Conservation (phyloP, 2,888 invertebrate genomes). For the Ornithoptera priamus region DNA sequence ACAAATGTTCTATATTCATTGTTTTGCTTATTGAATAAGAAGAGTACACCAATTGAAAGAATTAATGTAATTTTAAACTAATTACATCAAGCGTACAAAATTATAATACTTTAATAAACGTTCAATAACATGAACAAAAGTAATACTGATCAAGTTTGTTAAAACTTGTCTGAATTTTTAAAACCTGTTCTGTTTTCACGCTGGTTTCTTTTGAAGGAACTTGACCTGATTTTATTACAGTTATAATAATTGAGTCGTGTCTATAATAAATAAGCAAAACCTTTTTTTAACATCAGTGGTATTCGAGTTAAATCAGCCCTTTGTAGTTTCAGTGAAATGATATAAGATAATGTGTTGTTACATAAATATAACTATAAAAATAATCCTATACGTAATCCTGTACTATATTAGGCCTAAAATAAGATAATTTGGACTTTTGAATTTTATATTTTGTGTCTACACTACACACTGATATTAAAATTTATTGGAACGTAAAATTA, state of each 20-base stretch:
- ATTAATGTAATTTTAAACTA: not conserved
- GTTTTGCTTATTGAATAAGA: not conserved
- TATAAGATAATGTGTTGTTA: too few relatives aligned
- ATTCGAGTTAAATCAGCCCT: not conserved
- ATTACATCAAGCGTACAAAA: not conserved
- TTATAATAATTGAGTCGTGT: conserved; percentile 14
- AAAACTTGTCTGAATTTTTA: conserved; percentile 18
- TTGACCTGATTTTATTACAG: conserved; percentile 28
- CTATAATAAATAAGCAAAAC: conserved; percentile 9
- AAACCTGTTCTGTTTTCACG: conserved; percentile 22
- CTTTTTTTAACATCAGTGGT: conserved; percentile 10
- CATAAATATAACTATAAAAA: too few relatives aligned
- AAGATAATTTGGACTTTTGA: too few relatives aligned
- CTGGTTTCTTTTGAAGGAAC: conserved; percentile 16
- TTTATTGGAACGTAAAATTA: too few relatives aligned
- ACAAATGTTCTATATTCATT: not conserved
- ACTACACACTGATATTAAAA: too few relatives aligned
- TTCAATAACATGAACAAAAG: conserved; percentile 2
- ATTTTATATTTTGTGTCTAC: too few relatives aligned
- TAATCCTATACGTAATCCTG: too few relatives aligned
- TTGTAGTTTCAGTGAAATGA: not conserved
- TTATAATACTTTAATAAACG: not conserved
- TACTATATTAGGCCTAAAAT: too few relatives aligned
- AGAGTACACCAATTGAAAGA: not conserved
- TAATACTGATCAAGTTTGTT: conserved; percentile 1